Conservation (phyloP, 92 coral and sea anemone genomes). For the Palythoa caribaeorum region DNA sequence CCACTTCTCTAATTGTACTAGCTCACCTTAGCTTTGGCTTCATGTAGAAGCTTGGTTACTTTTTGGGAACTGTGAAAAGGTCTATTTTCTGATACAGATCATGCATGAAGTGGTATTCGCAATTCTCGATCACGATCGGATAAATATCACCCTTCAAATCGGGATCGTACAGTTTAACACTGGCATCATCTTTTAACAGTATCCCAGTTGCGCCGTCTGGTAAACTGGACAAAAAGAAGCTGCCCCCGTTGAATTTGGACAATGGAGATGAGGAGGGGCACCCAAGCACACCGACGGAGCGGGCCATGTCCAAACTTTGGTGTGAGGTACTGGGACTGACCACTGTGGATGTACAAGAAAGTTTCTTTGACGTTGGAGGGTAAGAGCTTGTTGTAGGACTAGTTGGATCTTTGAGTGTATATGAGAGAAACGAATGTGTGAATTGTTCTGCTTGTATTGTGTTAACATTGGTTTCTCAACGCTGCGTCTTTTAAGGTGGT, state of each 20-base stretch:
- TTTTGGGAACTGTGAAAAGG: too few species aligned
- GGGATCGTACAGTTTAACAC: too few species aligned
- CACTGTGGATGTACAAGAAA: conserved; percentile 85
- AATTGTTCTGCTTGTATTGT: too few species aligned
- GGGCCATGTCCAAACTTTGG: conserved; percentile 72
- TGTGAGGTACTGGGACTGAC: conserved; percentile 71
- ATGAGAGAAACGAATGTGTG: too few species aligned
- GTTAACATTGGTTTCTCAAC: too few species aligned
- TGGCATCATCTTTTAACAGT: conserved; percentile 42
- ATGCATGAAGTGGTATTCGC: too few species aligned
- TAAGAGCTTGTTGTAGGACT: conserved; percentile 37
- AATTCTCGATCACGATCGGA: too few species aligned
- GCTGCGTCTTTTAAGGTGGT: too few species aligned
- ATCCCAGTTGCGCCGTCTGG: conserved; percentile 87
- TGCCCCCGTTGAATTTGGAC: conserved; percentile 77
- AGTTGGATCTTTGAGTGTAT: neutral
- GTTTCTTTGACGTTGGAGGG: conserved; percentile 96
- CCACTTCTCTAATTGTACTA: too few species aligned
- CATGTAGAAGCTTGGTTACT: too few species aligned
- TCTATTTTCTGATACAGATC: too few species aligned
- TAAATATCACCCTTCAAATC: neutral
- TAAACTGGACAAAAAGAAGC: conserved; percentile 80
- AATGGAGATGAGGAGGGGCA: conserved; percentile 80
- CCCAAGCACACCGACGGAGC: conserved; percentile 84
- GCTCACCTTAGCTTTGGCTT: too few species aligned